Percentiles rank a stretch among this genome's conserved stretches.
phyloP scores from a whole-genome alignment of 2,888 invertebrate species.

The Argyresthia albistria region DNA sequence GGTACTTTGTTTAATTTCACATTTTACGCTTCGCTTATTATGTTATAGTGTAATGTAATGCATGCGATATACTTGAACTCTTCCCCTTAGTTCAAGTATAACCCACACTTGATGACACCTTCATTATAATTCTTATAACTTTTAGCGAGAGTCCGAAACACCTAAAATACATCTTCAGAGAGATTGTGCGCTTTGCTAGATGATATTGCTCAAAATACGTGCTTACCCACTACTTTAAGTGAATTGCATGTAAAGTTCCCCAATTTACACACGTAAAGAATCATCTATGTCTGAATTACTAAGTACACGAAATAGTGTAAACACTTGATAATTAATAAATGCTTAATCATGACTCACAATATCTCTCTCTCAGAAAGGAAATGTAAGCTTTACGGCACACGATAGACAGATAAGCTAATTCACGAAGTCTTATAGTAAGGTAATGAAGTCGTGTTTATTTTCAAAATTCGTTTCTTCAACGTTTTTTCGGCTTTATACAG shows the following conservation, averaged over 20 bases:
- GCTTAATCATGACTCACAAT: conserved; percentile 52
- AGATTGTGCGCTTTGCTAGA: conserved; percentile 40
- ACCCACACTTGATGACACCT: conserved; percentile 21
- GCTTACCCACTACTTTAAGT: conserved; percentile 33
- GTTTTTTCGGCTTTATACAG: conserved; percentile 15
- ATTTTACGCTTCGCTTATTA: conserved; percentile 21
- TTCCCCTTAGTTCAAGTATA: conserved; percentile 67
- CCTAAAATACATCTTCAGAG: not conserved
- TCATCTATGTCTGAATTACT: not conserved
- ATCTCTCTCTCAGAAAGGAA: conserved; percentile 23
- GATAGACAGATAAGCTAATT: conserved; percentile 2
- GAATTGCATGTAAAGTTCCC: conserved; percentile 64
- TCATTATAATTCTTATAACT: not conserved
- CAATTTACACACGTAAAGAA: conserved; percentile 47
- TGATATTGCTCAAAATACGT: conserved; percentile 50
- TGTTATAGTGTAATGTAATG: conserved; percentile 20
- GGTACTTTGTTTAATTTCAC: not conserved
- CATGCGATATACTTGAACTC: conserved; percentile 50
- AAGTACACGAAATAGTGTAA: no score
- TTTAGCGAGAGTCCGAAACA: not conserved
- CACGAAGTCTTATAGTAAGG: not conserved
- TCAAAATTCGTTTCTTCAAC: not conserved
- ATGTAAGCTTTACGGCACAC: not conserved
- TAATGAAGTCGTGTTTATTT: not conserved
- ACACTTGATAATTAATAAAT: no score